phyloP scores from a whole-genome alignment of 2,113 vertebrate species.

The Entelurus aequoreus region DNA sequence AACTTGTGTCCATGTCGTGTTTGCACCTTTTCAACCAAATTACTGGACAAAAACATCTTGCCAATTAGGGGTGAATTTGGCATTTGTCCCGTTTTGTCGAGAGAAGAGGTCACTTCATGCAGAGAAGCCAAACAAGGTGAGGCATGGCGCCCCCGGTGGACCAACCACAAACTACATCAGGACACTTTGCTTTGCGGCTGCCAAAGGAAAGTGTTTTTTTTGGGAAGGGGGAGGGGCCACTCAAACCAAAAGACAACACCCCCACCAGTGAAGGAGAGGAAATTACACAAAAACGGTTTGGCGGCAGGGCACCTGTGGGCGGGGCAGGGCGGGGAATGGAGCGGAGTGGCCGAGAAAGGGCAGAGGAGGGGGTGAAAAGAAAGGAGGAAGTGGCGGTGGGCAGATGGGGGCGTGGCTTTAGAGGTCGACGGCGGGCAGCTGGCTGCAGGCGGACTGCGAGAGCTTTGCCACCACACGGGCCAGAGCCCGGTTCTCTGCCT shows the following conservation, averaged over 20 bases:
- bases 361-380: conserved; percentile 30
- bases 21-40: too few relatives aligned
- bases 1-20: too few relatives aligned
- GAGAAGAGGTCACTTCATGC: too few relatives aligned
- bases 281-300: conserved; percentile 59
- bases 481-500: conserved; percentile 97
- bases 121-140: too few relatives aligned
- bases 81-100: too few relatives aligned
- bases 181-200: conserved; percentile 49
- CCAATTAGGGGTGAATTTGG: too few relatives aligned
- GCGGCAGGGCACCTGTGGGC: conserved; percentile 81
- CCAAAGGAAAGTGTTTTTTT: conserved; percentile 47
- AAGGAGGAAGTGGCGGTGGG: conserved; percentile 48
- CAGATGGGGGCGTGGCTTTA: conserved; percentile 71
- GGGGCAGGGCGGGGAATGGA: conserved; percentile 71
- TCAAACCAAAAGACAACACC: conserved; percentile 35
- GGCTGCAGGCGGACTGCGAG: conserved; percentile 85
- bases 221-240: neutral
- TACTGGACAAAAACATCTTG: too few relatives aligned
- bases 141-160: conserved; percentile 10
- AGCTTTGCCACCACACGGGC: conserved; percentile 91
- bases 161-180: conserved; percentile 27
- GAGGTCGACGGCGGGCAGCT: conserved; percentile 80
- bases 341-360: conserved; percentile 58
- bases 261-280: conserved; percentile 50